phyloP scores from a whole-genome alignment of 1,140 invertebrate species.

The Saxidomus purpurata region DNA sequence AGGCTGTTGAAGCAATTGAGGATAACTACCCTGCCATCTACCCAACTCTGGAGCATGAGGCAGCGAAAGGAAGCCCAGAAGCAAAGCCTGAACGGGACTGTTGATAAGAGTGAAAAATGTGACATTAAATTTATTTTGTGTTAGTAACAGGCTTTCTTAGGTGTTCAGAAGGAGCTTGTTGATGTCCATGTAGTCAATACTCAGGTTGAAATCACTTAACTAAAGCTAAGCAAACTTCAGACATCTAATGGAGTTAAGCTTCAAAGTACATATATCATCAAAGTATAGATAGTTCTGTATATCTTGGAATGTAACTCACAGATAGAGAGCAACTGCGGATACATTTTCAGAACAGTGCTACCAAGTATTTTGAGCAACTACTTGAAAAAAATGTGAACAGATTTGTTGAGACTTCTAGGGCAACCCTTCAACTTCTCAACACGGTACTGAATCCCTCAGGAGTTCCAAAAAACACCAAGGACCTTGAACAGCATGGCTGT shows the following conservation, averaged over 20 bases:
- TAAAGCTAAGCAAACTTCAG: background rate
- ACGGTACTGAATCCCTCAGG: background rate
- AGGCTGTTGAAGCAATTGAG: slow-evolving; percentile 20
- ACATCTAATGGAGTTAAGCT: background rate
- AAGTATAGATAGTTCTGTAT: background rate
- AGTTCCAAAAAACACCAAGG: background rate
- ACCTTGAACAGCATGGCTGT: background rate
- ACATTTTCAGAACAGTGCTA: background rate
- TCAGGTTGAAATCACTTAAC: background rate
- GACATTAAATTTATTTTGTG: background rate
- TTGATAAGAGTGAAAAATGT: background rate
- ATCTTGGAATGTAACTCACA: background rate
- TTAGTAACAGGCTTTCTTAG: background rate
- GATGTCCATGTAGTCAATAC: background rate
- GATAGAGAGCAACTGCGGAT: slow-evolving; percentile 1
- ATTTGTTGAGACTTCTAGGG: background rate
- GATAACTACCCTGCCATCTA: background rate
- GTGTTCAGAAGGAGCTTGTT: background rate
- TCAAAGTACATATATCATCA: background rate
- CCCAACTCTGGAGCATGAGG: background rate
- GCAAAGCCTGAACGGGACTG: slow-evolving; percentile 9
- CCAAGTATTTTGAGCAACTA: background rate
- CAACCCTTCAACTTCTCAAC: background rate
- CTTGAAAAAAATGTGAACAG: background rate
- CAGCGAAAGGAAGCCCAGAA: background rate